These are phyloP conservation scores for Stichopus chloronotus DNA, from an alignment of 35 echinoderm and acorn worm genomes.

Conservation along the genomic window DNA sequence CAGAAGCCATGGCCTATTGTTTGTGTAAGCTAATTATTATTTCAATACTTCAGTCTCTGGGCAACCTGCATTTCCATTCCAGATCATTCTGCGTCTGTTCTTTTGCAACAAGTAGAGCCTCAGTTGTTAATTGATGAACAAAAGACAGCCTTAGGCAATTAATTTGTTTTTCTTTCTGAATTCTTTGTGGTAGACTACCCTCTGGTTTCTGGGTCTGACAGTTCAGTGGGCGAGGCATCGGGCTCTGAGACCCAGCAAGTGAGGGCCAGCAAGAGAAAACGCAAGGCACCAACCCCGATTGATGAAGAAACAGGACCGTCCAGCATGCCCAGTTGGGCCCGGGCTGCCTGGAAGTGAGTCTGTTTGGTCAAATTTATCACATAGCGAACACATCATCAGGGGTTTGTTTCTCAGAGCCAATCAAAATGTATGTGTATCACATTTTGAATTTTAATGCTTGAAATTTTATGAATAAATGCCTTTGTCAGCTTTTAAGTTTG, in stretches of 20 bases:
- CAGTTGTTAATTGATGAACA: too few relatives aligned
- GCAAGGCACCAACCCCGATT: slow-evolving; percentile 83
- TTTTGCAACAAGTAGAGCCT: too few relatives aligned
- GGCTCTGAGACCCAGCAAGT: slow-evolving; percentile 41
- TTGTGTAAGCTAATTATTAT: too few relatives aligned
- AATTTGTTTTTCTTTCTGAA: too few relatives aligned
- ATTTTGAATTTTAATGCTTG: too few relatives aligned
- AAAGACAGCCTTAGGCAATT: too few relatives aligned
- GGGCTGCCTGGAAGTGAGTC: slow-evolving; percentile 97
- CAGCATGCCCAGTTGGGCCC: slow-evolving; percentile 95
- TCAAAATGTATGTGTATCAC: not conserved
- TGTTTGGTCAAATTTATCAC: not conserved
- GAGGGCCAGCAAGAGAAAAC: slow-evolving; percentile 79
- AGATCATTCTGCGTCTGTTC: too few relatives aligned
- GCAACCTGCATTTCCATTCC: too few relatives aligned
- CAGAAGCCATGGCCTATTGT: too few relatives aligned
- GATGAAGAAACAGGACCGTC: slow-evolving; percentile 91
- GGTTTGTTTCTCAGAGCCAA: not conserved
- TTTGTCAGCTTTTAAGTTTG: too few relatives aligned
- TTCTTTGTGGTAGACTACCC: not conserved
- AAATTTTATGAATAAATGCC: too few relatives aligned
- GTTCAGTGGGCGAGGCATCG: slow-evolving; percentile 27
- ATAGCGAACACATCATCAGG: not conserved
- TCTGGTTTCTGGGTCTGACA: slow-evolving; percentile 16
- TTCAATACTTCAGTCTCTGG: too few relatives aligned